Conservation (phyloP, 2,113 vertebrate genomes). For the Mirounga angustirostris region DNA sequence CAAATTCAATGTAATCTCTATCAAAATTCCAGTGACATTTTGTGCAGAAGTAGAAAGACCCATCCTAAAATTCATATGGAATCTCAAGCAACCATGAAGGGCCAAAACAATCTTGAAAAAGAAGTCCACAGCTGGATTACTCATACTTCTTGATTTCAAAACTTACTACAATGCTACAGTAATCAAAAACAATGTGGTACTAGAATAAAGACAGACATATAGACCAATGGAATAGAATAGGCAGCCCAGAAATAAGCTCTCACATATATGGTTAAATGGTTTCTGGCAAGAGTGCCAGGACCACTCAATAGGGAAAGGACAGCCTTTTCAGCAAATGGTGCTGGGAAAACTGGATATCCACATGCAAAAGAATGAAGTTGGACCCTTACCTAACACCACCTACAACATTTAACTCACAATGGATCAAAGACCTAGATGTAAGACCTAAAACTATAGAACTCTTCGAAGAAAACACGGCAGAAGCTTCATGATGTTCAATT, state of each 20-base stretch:
- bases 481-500: not conserved
- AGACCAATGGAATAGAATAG: not conserved
- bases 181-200: not conserved
- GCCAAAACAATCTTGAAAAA: not conserved
- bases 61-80: not conserved
- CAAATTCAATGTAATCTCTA: not conserved
- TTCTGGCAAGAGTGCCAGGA: not conserved
- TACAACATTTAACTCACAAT: not conserved
- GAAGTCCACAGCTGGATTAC: not conserved
- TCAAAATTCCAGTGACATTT: not conserved
- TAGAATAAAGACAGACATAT: not conserved
- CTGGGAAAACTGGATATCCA: not conserved
- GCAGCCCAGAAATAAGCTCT: not conserved
- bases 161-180: not conserved
- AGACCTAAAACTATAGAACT: not conserved
- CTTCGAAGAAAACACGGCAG: not conserved
- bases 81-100: not conserved
- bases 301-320: no score
- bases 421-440: not conserved
- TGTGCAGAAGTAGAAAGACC: not conserved
- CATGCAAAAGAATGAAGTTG: not conserved
- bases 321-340: no score
- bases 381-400: not conserved
- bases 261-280: not conserved
- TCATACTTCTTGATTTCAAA: not conserved